Evolutionary conservation across 1,140 invertebrate species (phyloP), one percentile per base, ranked within the genome.

Genomic region (Calosoma granatense): DNA sequence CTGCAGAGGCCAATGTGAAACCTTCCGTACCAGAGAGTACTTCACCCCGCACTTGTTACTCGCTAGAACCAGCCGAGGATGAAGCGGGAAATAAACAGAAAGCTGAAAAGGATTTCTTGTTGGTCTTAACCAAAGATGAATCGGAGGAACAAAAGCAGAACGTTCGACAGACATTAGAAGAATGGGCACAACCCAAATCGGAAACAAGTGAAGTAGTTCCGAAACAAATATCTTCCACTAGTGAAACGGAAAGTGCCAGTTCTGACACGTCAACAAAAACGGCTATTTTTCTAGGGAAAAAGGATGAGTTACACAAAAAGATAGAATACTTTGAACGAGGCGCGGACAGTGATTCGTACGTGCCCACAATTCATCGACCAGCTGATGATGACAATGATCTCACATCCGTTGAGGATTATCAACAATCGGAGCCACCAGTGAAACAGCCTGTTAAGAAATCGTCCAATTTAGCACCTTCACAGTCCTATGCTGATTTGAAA

Each of bases 241-340:
- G 79, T 66, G 82, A 85, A 66, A 76, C 78, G 0, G 83, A 86
- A 61, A 83, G 81, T 4, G 82, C 75, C n/a, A 83, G 83, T 63
- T 86, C 84, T 0, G 85, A 86, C 59, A 74, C 80, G 22, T 86
- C 84, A 0, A 78, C 80, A 2, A 80, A 72, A 68, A 86, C 81
- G 11, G 84, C 82, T 0, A 81, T 86, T 73, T 78, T 57, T 70
- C 73, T 47, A 69, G 59, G 20, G 68, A 68, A 66, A 54, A 74
- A 73, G 55, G 80, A 82, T 55, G 80, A 82, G 55, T 81, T 88
- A 1, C 78, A 78, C 47, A 79, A 81, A 56, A 90, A 88, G 70
- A 85, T 90, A 1, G 82, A 89, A 65, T 90, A 86, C 70, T 90
- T 88, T 65, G 88, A 90, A 69, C 83, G 80, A 14, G 81, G 81